Conservation (phyloP, 37 sponge, comb jelly and placozoan species). For the Beroe forskalii region DNA sequence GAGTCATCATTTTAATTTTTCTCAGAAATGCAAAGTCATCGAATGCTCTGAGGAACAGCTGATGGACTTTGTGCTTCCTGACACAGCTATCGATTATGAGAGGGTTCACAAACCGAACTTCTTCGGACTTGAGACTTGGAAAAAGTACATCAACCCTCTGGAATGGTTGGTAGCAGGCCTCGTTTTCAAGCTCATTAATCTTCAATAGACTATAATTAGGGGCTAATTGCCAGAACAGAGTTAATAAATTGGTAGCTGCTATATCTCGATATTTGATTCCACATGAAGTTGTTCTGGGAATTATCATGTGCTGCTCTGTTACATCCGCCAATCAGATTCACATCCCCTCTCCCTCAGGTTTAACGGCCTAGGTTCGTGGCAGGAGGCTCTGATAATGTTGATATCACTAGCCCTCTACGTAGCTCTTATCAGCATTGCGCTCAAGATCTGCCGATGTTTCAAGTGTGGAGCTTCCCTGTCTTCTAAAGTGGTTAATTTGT, state of each 20-base stretch:
- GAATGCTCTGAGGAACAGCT: constrained; percentile 12
- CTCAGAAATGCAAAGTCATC: constrained; percentile 41
- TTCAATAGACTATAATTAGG: background rate
- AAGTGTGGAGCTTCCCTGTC: constrained; percentile 16
- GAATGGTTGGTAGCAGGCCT: constrained; percentile 25
- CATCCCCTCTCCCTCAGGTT: too few species aligned
- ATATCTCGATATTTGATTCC: too few species aligned
- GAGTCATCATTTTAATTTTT: too few species aligned
- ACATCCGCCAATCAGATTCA: too few species aligned
- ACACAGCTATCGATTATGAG: constrained; percentile 36
- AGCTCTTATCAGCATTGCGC: background rate
- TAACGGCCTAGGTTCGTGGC: constrained; percentile 56
- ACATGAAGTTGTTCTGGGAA: too few species aligned
- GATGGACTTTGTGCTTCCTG: constrained; percentile 41
- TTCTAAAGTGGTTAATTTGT: background rate
- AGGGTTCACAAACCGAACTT: constrained; percentile 34
- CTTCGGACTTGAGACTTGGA: constrained; percentile 48
- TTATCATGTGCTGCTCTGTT: too few species aligned
- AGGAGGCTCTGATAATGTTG: constrained; percentile 52
- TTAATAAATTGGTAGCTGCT: too few species aligned
- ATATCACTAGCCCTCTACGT: background rate
- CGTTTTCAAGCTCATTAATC: background rate
- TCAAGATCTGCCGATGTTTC: constrained; percentile 23
- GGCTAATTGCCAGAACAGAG: too few species aligned
- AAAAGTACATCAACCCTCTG: constrained; percentile 13